Conservation (phyloP, 2,113 vertebrate species). For the Nycticebus coucang region DNA sequence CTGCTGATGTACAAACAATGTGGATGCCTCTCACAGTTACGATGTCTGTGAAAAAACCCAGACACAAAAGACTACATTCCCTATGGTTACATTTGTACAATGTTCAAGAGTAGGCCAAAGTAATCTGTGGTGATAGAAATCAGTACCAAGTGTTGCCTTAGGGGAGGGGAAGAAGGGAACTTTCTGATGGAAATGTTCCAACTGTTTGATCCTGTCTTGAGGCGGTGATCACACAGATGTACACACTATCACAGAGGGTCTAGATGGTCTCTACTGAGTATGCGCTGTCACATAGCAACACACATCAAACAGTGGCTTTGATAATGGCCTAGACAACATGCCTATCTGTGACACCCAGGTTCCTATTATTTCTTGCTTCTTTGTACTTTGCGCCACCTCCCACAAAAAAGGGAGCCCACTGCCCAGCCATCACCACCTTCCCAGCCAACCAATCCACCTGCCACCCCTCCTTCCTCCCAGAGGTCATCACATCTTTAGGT, state of each 20-base stretch:
- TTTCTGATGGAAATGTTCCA: neutral
- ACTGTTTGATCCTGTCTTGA: neutral
- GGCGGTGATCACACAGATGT: neutral
- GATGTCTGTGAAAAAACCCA: neutral
- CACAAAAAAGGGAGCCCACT: neutral
- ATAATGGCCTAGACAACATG: neutral
- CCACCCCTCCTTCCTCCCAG: neutral
- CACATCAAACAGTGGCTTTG: neutral
- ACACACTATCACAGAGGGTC: neutral
- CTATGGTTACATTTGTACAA: neutral
- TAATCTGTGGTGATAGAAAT: neutral
- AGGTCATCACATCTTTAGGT: neutral
- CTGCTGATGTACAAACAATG: neutral
- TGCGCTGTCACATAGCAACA: neutral
- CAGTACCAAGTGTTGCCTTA: neutral
- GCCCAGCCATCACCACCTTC: neutral
- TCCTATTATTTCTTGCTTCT: neutral
- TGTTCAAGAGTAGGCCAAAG: neutral
- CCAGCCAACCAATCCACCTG: too few relatives aligned
- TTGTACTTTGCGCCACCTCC: neutral
- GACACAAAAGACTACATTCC: neutral
- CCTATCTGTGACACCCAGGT: accelerated
- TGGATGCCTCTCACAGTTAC: neutral
- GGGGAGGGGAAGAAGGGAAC: neutral
- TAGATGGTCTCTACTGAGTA: neutral